Evolutionary conservation across 2,888 invertebrate species (phyloP), one percentile per base, ranked within the genome.

Genomic region (Pollenia labialis): DNA sequence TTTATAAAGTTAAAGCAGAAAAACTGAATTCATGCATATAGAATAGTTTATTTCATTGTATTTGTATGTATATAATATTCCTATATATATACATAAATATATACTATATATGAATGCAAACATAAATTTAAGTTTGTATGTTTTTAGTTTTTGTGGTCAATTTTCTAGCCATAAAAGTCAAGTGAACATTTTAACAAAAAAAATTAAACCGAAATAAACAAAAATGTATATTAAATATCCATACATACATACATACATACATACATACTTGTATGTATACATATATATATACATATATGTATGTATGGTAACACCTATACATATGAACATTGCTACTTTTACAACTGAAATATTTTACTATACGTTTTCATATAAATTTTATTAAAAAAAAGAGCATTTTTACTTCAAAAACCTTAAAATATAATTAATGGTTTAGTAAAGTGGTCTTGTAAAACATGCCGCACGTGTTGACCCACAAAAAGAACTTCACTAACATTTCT

Each of bases 401-500:
- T 66, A 81, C 76, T 81, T 77, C 56, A 66, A 80, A 71, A 71
- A 72, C 81, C 85, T 76, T 74, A 81, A 81, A 81, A 85, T 76
- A 85, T 85, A 85, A 85, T 85, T 85, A 85, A 81, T 85, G 81
- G 81, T 77, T 81, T 72, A 77, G 81, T 77, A 72, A 56, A 76
- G 81, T 81, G 85, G 85, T 85, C 69, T 85, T 85, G 81, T 85
- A 77, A 77, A 85, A 81, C 85, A 85, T 75, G 85, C 58, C 72
- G 66, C 72, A 85, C 76, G 76, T 81, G 81, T 56, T 81, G 69
- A 64, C 54, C 69, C 54, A 81, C 75, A 81, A 69, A 83, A 77
- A 50, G 44, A 77, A 58, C 16, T 58, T 56, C 32, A 69, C 18
- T 48, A 32, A 18, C 46, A 40, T 54, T 56, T 68, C 46, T 64